Percentiles rank a stretch among this genome's conserved stretches.
These are phyloP conservation scores for Mustela lutreola DNA, from an alignment of 2,113 vertebrate genomes.

Conservation along the genomic window DNA sequence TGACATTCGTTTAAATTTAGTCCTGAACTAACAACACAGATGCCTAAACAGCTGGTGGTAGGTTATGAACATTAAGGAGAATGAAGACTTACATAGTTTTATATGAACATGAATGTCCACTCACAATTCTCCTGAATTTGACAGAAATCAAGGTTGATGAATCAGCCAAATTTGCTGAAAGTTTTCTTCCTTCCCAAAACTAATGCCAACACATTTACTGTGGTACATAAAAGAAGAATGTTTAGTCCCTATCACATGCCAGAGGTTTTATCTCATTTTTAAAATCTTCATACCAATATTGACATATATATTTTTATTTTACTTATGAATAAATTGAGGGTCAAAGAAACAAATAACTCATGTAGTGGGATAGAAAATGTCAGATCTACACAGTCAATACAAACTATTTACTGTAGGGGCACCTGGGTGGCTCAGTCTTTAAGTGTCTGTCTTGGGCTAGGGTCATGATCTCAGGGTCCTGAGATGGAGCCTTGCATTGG, in stretches of 20 bases:
- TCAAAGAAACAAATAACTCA: conserved; percentile 15
- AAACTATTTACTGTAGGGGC: background rate
- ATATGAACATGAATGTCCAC: background rate
- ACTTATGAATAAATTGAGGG: conserved; percentile 22
- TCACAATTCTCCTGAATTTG: background rate
- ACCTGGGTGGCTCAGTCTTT: no score
- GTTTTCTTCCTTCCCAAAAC: background rate
- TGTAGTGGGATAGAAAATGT: background rate
- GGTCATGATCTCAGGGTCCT: no score
- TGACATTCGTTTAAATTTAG: background rate
- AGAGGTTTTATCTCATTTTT: conserved; percentile 17
- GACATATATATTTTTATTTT: background rate
- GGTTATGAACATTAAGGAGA: background rate
- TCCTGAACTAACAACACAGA: background rate
- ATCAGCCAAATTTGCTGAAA: background rate
- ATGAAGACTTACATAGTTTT: background rate
- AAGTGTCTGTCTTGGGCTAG: no score
- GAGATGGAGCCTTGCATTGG: no score
- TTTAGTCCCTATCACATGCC: background rate
- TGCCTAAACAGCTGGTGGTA: background rate
- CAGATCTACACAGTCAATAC: background rate
- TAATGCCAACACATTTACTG: background rate
- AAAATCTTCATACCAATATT: background rate
- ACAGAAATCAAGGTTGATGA: background rate
- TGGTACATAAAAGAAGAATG: background rate